Base-by-base conservation (phyloP, 2,113 vertebrate species). In the Tylochromis polylepis region DNA sequence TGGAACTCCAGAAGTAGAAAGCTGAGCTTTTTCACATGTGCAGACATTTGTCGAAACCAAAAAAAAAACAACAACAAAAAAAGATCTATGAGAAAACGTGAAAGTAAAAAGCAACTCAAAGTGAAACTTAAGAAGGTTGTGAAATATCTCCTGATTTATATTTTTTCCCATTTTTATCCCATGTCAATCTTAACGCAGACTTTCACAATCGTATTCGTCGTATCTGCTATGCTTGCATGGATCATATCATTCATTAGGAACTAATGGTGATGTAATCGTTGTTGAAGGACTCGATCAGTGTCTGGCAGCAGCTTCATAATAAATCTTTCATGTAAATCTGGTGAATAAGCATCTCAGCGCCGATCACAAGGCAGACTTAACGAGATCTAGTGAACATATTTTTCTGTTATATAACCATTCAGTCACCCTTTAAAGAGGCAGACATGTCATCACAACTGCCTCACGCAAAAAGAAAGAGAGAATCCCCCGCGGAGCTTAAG, bases 361-460 rank as follows among this genome's bases (percentile, higher is more conserved):
- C 82, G 56, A 59, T 82, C 34, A 86, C 18, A 29, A 43, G 55
- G 78, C 80, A 43, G 43, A 43, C 56, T 81, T n/a, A 83, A 85
- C 43, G 53, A 77, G 24, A 83, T 15, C 12, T 20, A 14, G 41
- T 57, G 31, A 85, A 70, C 27, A 81, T 81, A 36, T 70, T 83
- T 79, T 51, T 60, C 49, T 62, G 43, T 62, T 38, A 75, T 57
- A 4, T 84, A 82, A 36, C 36, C 55, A 80, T 53, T 58, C 79
- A 10, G 5, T 81, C 56, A 81, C 27, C 31, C 46, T 80, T 20
- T 49, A 56, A 81, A 86, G 75, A 58, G 55, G 62, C 11, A 41
- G 56, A 72, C 58, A 34, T 86, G 82, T 91, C 86, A 91, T 81
- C 84, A 20, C 49, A 31, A 36, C 79, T 49, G 38, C 38, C 82